Evolutionary conservation across 2,113 vertebrate genomes (phyloP).

Genomic region (Neomonachus schauinslandi): DNA sequence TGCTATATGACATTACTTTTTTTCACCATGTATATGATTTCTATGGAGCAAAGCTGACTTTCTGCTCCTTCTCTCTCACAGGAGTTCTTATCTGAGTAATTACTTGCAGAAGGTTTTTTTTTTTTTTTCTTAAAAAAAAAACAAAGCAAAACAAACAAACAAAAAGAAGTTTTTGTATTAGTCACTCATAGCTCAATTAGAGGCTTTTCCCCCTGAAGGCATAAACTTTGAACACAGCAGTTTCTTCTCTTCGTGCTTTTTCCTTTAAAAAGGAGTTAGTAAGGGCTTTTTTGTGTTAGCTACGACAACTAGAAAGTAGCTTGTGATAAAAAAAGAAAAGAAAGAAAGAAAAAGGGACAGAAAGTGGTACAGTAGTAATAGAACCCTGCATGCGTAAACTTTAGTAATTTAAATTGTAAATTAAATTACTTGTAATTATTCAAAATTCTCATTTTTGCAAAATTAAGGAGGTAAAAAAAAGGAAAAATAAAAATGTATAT

Average conservation of each 20-base stretch:
- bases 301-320: neutral
- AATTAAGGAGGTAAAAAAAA: neutral
- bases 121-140: neutral
- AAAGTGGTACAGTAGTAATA: neutral
- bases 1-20: neutral
- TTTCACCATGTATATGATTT: neutral
- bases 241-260: neutral
- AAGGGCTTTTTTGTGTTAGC: neutral
- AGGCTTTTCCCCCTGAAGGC: neutral
- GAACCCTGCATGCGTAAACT: neutral
- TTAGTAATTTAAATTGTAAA: neutral
- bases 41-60: neutral
- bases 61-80: neutral
- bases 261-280: neutral
- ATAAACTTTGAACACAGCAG: neutral
- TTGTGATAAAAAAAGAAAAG: neutral
- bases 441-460: neutral
- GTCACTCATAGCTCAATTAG: neutral
- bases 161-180: neutral
- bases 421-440: neutral
- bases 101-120: neutral
- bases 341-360: neutral
- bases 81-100: neutral
- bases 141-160: no score
- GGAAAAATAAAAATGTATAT: neutral